Percentiles rank a stretch among this genome's conserved stretches.
Evolutionary conservation across 2,113 vertebrate genomes (phyloP).

Genomic region (Isichthys henryi): DNA sequence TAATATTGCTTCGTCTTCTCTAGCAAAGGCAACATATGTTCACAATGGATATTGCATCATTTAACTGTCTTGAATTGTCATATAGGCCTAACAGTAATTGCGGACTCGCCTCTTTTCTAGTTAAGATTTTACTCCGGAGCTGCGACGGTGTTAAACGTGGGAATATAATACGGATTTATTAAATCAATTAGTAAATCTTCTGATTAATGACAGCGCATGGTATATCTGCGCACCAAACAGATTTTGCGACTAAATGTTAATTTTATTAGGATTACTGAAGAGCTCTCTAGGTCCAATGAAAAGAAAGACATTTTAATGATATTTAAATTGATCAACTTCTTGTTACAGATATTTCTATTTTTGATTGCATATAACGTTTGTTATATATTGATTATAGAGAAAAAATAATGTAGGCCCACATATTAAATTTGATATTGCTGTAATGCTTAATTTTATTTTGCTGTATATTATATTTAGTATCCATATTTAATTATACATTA

Average conservation of each 20-base stretch:
- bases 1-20: not conserved
- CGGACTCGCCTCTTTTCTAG: not conserved
- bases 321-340: not conserved
- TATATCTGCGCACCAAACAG: conserved; percentile 14
- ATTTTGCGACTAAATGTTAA: conserved; percentile 12
- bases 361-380: not conserved
- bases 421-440: not conserved
- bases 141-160: conserved; percentile 12
- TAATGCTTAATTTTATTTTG: not conserved
- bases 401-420: not conserved
- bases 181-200: conserved; percentile 45
- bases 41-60: not conserved
- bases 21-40: not conserved
- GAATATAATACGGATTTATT: conserved; percentile 21
- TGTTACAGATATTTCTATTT: not conserved
- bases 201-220: conserved; percentile 35
- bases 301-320: not conserved
- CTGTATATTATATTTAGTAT: not conserved
- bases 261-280: conserved; percentile 2
- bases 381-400: not conserved
- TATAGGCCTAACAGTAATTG: not conserved
- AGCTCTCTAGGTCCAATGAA: not conserved
- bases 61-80: not conserved
- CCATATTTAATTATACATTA: not conserved
- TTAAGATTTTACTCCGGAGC: not conserved